Conservation (phyloP, 2,888 invertebrate species). For the Trachelus stipa region DNA sequence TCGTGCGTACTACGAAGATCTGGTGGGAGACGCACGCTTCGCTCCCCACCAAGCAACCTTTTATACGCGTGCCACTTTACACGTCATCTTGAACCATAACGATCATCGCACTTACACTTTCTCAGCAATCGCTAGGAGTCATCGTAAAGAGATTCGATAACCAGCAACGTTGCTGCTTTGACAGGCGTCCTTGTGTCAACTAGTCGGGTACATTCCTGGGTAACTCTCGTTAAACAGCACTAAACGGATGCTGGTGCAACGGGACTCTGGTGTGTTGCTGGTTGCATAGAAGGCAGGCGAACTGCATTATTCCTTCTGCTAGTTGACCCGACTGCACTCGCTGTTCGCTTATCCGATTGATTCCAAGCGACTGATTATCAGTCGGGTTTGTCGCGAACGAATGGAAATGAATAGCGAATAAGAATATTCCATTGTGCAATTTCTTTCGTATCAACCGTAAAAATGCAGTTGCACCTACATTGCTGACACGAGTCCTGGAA, state of each 20-base stretch:
- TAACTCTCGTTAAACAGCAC: not conserved
- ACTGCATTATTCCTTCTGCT: not conserved
- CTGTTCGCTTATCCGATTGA: too few species aligned
- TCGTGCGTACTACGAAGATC: not conserved
- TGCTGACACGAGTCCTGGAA: too few species aligned
- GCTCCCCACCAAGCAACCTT: not conserved
- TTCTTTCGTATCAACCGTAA: not conserved
- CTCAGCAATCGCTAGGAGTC: not conserved
- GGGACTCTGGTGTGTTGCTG: not conserved
- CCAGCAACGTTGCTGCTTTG: not conserved
- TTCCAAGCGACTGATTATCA: not conserved
- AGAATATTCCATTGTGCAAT: not conserved
- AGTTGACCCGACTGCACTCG: not conserved
- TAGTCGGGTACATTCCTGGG: too few species aligned
- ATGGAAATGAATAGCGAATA: not conserved
- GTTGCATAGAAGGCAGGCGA: not conserved
- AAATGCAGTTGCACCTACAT: not conserved
- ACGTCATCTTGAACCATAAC: not conserved
- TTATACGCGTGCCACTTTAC: not conserved
- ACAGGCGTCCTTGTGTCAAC: not conserved
- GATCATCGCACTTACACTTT: not conserved
- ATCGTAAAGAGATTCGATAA: not conserved
- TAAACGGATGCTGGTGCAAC: not conserved
- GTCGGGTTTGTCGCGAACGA: not conserved
- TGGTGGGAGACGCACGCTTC: not conserved